Conservation (phyloP, 2,113 vertebrate genomes). For the Phoxinus phoxinus region DNA sequence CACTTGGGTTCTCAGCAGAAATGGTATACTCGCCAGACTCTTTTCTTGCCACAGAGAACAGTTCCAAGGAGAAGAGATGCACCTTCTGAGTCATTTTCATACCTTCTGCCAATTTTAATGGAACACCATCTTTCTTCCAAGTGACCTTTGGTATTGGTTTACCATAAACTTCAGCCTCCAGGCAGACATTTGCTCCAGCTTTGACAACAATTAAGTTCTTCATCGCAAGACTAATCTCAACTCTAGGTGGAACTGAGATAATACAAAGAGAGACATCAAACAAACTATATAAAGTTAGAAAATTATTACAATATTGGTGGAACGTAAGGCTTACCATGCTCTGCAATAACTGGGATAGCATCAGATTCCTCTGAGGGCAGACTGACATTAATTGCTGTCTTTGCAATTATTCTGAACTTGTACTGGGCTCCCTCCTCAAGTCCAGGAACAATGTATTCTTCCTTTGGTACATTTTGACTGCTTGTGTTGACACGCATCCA, state of each 20-base stretch:
- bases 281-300: slow-evolving; percentile 1
- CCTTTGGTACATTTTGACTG: slow-evolving; percentile 88
- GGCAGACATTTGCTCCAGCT: slow-evolving; percentile 88
- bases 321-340: slow-evolving; percentile 83
- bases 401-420: slow-evolving; percentile 93
- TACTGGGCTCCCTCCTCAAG: slow-evolving; percentile 92
- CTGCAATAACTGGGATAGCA: slow-evolving; percentile 86
- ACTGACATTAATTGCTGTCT: slow-evolving; percentile 90
- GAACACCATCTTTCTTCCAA: slow-evolving; percentile 87
- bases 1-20: slow-evolving; percentile 90
- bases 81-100: slow-evolving; percentile 89
- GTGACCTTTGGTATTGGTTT: slow-evolving; percentile 91
- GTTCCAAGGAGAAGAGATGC: slow-evolving; percentile 86
- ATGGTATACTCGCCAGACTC: slow-evolving; percentile 96
- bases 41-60: slow-evolving; percentile 91
- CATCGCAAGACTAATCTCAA: slow-evolving; percentile 92
- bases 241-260: slow-evolving; percentile 89
- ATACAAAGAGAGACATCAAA: slow-evolving; percentile 22
- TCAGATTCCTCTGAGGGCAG: slow-evolving; percentile 93
- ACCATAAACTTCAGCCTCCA: slow-evolving; percentile 93
- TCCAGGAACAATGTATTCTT: slow-evolving; percentile 88
- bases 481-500: slow-evolving; percentile 91
- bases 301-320: not conserved
- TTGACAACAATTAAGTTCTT: slow-evolving; percentile 92
- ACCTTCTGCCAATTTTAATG: slow-evolving; percentile 85